phyloP scores from a whole-genome alignment of 2,888 invertebrate genomes.

The Pemphredon lugubris region DNA sequence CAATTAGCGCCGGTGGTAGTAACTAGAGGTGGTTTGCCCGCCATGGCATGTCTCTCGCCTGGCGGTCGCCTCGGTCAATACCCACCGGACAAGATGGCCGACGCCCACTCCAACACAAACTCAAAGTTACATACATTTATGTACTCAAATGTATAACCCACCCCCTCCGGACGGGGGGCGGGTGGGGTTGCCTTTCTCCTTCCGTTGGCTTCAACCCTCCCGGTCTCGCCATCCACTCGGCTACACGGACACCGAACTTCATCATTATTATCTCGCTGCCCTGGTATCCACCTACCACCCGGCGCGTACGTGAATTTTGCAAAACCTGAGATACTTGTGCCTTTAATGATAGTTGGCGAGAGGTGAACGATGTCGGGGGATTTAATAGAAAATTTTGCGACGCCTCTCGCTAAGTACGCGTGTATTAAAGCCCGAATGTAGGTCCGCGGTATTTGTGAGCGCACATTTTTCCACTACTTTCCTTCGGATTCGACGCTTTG shows the following conservation, averaged over 20 bases:
- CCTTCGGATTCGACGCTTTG: too few species aligned
- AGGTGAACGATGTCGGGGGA: neutral
- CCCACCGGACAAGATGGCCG: slow-evolving; percentile 82
- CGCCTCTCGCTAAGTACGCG: neutral
- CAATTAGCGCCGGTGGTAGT: slow-evolving; percentile 77
- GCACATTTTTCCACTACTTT: too few species aligned
- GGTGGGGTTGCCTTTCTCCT: slow-evolving; percentile 75
- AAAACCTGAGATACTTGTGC: slow-evolving; percentile 47
- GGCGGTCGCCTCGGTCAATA: slow-evolving; percentile 81
- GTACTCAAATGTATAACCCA: slow-evolving; percentile 81
- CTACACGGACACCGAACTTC: slow-evolving; percentile 79
- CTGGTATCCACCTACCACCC: slow-evolving; percentile 51
- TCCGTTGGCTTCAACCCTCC: slow-evolving; percentile 73
- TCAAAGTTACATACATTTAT: slow-evolving; percentile 81
- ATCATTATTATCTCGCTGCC: slow-evolving; percentile 79
- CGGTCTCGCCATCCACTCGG: slow-evolving; percentile 74
- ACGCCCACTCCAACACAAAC: slow-evolving; percentile 81
- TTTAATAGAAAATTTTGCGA: slow-evolving; percentile 5
- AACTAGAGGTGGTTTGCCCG: slow-evolving; percentile 76
- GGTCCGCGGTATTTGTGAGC: too few species aligned
- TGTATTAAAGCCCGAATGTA: too few species aligned
- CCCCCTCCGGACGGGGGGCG: slow-evolving; percentile 73
- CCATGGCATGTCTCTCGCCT: slow-evolving; percentile 76
- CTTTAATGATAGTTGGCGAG: slow-evolving; percentile 16
- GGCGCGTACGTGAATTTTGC: slow-evolving; percentile 61